Base-by-base conservation (phyloP, 2,888 invertebrate species). In the Sinodicranocentrus sp. region DNA sequence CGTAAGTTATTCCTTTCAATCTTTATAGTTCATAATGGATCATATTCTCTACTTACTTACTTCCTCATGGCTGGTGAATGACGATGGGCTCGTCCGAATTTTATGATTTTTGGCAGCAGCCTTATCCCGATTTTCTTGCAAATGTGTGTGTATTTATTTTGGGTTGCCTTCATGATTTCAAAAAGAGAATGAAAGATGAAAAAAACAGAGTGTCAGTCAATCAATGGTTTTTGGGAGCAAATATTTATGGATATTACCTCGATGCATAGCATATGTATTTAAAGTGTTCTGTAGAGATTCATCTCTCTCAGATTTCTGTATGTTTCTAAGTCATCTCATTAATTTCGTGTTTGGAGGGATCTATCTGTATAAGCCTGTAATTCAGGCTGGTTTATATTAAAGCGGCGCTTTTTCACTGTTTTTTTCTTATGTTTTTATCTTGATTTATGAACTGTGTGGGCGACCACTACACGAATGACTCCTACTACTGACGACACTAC, bases 91-190 rank as follows among this genome's bases (percentile, higher is more conserved):
- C 15, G 71, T 78, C 71, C 71, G 71, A 79, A 28, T 65, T 63
- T 79, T 77, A 77, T 77, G 59, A 77, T 68, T 68, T 76, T 79
- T 79, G 71, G 79, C 71, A 79, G 59, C 39, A 44, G 48, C 26
- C 43, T 3, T 43, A 25, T 19, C 17, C 44, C 23, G 52, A 19
- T 57, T 21, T 15, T 25, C 57, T 23, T 57, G 6, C 8, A 57
- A 57, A 23, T 57, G 21, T 15, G 8, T 21, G n/a, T n/a, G n/a
- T n/a, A n/a, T n/a, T n/a, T n/a, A n/a, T n/a, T n/a, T n/a, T n/a
- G 57, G 21, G 10, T 2, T 57, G 57, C 25, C 6, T 52, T 52
- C 19, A 52, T 52, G 33, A 33, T 33, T 3, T 33, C 52, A 17
- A 17, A 52, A 3, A 52, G 52, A 3, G n/a, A 61, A 73, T n/a